phyloP scores from a whole-genome alignment of 1,140 invertebrate species.

The Drosophila subpulchrella region DNA sequence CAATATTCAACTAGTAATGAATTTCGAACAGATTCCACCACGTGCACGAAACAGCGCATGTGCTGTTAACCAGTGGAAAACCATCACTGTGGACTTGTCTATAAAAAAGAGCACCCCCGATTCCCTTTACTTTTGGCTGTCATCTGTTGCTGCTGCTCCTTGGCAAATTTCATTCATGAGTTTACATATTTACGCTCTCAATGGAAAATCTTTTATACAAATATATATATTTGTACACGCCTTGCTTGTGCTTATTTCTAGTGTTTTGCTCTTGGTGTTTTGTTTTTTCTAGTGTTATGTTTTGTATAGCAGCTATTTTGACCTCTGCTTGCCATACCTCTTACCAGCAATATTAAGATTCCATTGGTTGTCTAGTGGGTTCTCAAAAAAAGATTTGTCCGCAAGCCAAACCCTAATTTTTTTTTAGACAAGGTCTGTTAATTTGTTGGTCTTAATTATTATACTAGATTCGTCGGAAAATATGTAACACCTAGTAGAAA shows the following conservation, averaged over 20 bases:
- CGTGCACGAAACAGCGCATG: conserved; percentile 20
- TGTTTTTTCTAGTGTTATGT: no score
- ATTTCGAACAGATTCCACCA: conserved; percentile 25
- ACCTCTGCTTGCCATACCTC: neutral
- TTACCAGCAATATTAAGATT: neutral
- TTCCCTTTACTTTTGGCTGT: neutral
- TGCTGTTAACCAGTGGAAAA: conserved; percentile 2
- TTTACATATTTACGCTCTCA: neutral
- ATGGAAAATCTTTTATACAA: conserved; percentile 6
- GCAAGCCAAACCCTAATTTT: no score
- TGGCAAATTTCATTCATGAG: conserved; percentile 30
- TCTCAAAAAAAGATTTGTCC: no score
- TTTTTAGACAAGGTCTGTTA: no score
- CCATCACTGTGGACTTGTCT: neutral
- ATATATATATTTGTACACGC: neutral
- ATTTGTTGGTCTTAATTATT: neutral
- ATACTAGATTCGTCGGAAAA: no score
- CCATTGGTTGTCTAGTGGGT: no score
- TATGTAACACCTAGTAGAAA: no score
- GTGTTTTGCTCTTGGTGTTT: conserved; percentile 1
- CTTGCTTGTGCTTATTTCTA: neutral
- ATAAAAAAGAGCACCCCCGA: neutral
- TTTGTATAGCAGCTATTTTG: conserved; percentile 5
- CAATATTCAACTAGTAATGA: conserved; percentile 1
- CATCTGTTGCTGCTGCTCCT: conserved; percentile 25